These are phyloP conservation scores for Agrochola circellaris DNA, from an alignment of 2,888 invertebrate genomes.

Conservation along the genomic window DNA sequence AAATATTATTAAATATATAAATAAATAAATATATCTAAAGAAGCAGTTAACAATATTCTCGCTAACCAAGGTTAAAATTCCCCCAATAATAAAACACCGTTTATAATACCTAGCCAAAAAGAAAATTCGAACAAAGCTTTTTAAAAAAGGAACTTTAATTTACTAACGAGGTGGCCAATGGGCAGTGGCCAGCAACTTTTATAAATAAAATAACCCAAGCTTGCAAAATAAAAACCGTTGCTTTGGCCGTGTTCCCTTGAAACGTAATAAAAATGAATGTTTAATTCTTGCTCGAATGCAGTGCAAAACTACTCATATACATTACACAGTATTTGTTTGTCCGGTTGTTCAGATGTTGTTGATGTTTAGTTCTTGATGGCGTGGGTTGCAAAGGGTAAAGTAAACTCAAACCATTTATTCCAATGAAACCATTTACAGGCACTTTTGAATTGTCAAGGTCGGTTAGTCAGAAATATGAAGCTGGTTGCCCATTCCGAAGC, in stretches of 20 bases:
- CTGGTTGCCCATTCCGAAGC: no score
- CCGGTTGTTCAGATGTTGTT: constrained; percentile 1
- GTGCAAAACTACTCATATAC: constrained; percentile 52
- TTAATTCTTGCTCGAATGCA: constrained; percentile 73
- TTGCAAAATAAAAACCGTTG: constrained; percentile 66
- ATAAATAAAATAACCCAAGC: constrained; percentile 64
- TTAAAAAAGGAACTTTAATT: constrained; percentile 43
- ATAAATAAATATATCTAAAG: not conserved
- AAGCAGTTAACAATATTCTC: not conserved
- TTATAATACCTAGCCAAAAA: constrained; percentile 18
- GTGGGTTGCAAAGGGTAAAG: not conserved
- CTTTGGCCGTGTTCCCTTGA: constrained; percentile 66
- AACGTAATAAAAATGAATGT: constrained; percentile 75
- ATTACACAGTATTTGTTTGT: constrained; percentile 36
- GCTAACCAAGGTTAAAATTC: not conserved
- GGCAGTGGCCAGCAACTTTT: constrained; percentile 48
- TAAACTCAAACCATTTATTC: no score
- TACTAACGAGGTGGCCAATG: constrained; percentile 58
- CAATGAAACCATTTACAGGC: no score
- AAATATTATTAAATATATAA: no score
- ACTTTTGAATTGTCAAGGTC: no score
- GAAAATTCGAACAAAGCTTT: constrained; percentile 25
- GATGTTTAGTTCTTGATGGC: not conserved
- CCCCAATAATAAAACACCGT: not conserved
- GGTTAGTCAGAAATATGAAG: no score